These are phyloP conservation scores for Deroplatys truncata DNA, from an alignment of 2,888 invertebrate genomes.

Conservation along the genomic window DNA sequence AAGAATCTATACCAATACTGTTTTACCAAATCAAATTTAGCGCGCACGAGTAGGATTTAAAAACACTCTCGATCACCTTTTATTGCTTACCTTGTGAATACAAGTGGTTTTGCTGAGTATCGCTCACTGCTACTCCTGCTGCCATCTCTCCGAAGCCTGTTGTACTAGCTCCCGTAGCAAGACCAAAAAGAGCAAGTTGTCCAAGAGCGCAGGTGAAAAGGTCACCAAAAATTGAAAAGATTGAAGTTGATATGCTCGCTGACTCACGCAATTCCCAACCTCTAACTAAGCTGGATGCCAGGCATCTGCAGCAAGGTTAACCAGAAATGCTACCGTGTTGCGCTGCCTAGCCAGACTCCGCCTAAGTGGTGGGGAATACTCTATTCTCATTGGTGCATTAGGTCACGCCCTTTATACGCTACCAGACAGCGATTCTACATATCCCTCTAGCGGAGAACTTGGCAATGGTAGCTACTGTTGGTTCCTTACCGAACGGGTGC, in stretches of 20 bases:
- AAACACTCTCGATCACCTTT: neutral
- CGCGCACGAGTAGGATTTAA: too few species aligned
- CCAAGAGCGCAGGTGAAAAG: neutral
- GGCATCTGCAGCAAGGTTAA: neutral
- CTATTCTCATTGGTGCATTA: neutral
- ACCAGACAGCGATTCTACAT: neutral
- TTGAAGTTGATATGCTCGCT: neutral
- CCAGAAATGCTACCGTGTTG: neutral
- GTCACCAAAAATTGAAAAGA: neutral
- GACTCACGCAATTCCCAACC: neutral
- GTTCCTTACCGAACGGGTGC: too few species aligned
- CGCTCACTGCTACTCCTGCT: conserved; percentile 22
- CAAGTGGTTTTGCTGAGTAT: conserved; percentile 15
- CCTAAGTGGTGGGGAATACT: neutral
- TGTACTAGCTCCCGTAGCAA: neutral
- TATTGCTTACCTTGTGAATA: conserved; percentile 13
- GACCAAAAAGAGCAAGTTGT: neutral
- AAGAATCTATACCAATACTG: too few species aligned
- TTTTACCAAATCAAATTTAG: too few species aligned
- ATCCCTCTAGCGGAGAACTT: neutral
- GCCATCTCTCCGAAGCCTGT: conserved; percentile 16
- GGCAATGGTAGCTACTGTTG: neutral
- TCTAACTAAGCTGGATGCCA: neutral
- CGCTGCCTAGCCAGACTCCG: neutral
- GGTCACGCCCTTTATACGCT: neutral